phyloP scores from a whole-genome alignment of 2,888 invertebrate genomes.

The Chalcis sispes region DNA sequence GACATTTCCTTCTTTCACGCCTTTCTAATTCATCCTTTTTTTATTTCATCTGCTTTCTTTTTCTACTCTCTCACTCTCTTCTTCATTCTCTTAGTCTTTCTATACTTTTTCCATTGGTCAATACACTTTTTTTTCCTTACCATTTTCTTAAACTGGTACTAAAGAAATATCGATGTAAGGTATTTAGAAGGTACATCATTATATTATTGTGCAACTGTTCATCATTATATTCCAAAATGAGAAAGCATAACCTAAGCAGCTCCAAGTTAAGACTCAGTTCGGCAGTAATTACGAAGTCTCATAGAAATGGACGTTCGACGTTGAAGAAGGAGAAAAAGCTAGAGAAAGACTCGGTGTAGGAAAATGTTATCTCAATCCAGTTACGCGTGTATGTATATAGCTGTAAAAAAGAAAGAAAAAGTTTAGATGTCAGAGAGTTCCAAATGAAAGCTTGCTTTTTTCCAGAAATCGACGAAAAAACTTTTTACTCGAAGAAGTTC shows the following conservation, averaged over 20 bases:
- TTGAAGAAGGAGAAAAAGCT: background rate
- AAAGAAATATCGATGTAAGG: too few relatives aligned
- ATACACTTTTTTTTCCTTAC: background rate
- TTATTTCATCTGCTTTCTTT: too few relatives aligned
- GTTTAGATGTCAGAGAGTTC: constrained; percentile 36
- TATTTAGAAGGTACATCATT: constrained; percentile 16
- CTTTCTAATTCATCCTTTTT: too few relatives aligned
- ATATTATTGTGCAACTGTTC: background rate
- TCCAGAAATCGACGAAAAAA: constrained; percentile 33
- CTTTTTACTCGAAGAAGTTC: constrained; percentile 19
- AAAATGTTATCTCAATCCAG: constrained; percentile 26
- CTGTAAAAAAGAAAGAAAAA: background rate
- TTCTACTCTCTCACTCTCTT: too few relatives aligned
- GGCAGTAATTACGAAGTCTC: constrained; percentile 30
- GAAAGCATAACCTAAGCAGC: background rate
- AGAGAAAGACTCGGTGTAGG: background rate
- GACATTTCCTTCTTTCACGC: too few relatives aligned
- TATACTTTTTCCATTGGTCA: background rate
- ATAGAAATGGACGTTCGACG: background rate
- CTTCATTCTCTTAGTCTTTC: background rate
- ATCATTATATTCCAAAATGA: too few relatives aligned
- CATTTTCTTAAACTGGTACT: background rate
- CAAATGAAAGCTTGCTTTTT: constrained; percentile 13
- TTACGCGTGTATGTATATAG: background rate
- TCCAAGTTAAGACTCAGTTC: constrained; percentile 25